Evolutionary conservation across 1,140 invertebrate genomes (phyloP), one percentile per base, ranked within the genome.

Genomic region (Maniola jurtina): DNA sequence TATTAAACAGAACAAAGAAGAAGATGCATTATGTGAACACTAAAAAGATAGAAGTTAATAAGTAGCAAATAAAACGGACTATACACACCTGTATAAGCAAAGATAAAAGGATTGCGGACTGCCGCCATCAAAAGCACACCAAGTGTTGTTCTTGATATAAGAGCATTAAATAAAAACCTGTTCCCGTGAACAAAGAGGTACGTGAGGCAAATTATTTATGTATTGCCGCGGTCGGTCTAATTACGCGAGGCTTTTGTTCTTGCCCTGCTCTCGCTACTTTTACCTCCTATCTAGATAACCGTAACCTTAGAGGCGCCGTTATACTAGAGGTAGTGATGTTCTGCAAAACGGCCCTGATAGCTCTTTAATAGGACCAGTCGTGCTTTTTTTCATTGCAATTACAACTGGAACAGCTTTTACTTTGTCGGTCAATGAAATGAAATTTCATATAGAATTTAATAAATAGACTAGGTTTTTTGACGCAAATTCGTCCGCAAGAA

Each of bases 131-230:
- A 85, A 80, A 83, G 81, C 81, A 76, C 74, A 80, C 77, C 52
- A 80, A 86, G 80, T 87, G 83, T 82, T 88, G 79, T 83, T 86
- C 83, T 84, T 83, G 81, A 84, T 88, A 86, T 84, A 85, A 81
- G 78, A 83, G 81, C 79, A 77, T 86, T 86, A 86, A 86, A 90
- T 90, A 88, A 87, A 88, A 88, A 88, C 82, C 84, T 83, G 84
- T 79, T 80, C 75, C 64, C 77, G 66, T 61, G 83, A 85, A 88
- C 83, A 88, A 88, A 88, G 84, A 76, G 80, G 77, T 83, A 88
- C 85, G 86, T 88, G 86, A 85, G 81, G 81, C 81, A 90, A 90
- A 88, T 88, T 90, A 90, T 88, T 90, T 89, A 90, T 90, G 88
- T 89, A 88, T 89, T 86, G 83, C 86, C 75, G 80, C 77, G 86